Percentiles rank a stretch among this genome's conserved stretches.
These are phyloP conservation scores for Rhinopithecus roxellana DNA, from an alignment of 2,113 vertebrate genomes.

Conservation along the genomic window DNA sequence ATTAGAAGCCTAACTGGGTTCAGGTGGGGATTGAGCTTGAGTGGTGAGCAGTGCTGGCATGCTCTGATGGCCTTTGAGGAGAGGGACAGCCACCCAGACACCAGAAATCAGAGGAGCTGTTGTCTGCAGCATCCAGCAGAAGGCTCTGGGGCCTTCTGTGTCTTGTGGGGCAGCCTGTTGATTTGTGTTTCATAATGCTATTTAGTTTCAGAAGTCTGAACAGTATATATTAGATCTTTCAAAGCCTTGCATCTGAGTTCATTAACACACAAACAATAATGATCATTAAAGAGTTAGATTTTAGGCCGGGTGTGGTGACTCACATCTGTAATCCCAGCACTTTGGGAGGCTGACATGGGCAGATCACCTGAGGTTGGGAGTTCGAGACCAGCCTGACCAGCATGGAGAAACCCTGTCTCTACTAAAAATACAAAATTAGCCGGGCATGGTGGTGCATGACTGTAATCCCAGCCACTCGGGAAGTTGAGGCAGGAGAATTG, in stretches of 20 bases:
- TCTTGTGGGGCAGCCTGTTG: accelerated
- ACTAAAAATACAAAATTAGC: no score
- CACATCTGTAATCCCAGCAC: no score
- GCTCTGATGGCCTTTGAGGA: background rate
- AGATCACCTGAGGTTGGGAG: no score
- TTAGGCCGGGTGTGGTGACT: background rate
- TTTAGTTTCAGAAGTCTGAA: background rate
- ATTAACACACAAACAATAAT: background rate
- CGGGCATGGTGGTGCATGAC: no score
- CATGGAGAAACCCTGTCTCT: no score
- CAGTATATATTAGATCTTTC: background rate
- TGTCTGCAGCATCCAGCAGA: accelerated
- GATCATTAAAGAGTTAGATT: background rate
- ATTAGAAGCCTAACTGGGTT: background rate
- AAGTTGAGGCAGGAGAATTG: no score
- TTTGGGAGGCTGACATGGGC: no score
- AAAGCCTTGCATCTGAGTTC: background rate
- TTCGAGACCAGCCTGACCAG: no score
- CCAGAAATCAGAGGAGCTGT: background rate
- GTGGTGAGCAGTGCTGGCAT: accelerated
- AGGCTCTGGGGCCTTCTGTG: no score
- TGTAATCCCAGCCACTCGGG: no score
- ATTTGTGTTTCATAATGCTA: background rate
- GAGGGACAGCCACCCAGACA: background rate
- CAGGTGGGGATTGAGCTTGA: background rate